Evolutionary conservation across 64 coral and sea anemone genomes (phyloP), one percentile per base, ranked within the genome.

Genomic region (Stichodactyla mertensii): DNA sequence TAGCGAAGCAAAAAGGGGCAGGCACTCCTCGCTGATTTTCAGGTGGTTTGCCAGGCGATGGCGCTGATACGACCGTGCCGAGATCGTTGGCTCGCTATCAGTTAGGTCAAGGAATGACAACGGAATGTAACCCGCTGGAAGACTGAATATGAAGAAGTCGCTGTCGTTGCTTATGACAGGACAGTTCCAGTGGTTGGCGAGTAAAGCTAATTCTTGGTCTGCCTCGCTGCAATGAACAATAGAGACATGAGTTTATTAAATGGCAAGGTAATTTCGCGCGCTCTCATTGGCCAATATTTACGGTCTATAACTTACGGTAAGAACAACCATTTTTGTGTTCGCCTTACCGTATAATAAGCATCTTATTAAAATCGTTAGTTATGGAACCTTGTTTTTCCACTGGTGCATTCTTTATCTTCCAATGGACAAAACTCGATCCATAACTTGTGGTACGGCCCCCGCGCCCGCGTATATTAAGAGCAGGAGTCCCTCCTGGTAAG

Each of bases 101-200:
- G 53, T 31, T 2, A 97, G 18, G 24, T 84, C 62, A 2, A 74
- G 69, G 10, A 10, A 74, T 64, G 82, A 16, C 9, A 97, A 18
- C 9, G 94, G 91, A 85, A 97, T 90, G 24, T 92, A 97, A 69
- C 94, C 94, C 24, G 71, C 82, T 18, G 88, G 82, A 27, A 97
- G 60, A 90, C 88, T 81, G 52, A 87, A 93, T 58, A 97, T 93
- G 58, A 93, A 97, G 88, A 97, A 97, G 71, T 97, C 94, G 31
- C 91, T 97, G n/a, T 97, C 94, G 31, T 87, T 86, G 55, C 94
- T 93, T 5, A 97, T 87, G 6, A 93, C 91, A 8, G 94, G 91
- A 20, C 94, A 93, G 45, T 84, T 79, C 88, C 53, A 97, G 15
- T 78, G 54, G 16, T 80, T 77, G 22, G 91, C 94, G n/a, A 97